Percentiles rank a stretch among this genome's conserved stretches.
Evolutionary conservation across 2,797 vertebrate genomes (phyloP).

Genomic region (Manis pentadactyla): DNA sequence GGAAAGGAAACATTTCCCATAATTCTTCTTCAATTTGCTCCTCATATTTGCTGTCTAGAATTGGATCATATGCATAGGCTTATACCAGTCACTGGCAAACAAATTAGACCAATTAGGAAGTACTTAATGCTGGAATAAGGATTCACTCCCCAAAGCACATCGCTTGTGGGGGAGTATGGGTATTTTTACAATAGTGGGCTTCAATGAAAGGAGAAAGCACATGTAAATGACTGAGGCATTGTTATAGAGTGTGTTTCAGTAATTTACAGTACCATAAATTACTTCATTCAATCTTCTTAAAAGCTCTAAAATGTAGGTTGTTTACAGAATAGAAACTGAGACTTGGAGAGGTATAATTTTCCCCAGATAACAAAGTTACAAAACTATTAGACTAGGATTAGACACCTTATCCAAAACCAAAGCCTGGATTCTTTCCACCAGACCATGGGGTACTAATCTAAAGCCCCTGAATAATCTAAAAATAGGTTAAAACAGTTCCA

Average conservation of each 20-base stretch:
- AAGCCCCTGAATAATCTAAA: background rate
- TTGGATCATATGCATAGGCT: background rate
- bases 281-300: background rate
- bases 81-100: background rate
- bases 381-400: background rate
- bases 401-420: background rate
- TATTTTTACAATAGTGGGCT: background rate
- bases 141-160: background rate
- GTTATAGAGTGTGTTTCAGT: rapidly evolving
- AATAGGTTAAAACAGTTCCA: background rate
- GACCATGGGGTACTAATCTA: background rate
- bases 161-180: background rate
- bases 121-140: background rate
- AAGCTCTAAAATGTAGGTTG: background rate
- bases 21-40: background rate
- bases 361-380: background rate
- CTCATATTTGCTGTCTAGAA: background rate
- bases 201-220: background rate
- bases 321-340: background rate
- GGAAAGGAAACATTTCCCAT: background rate
- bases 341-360: background rate
- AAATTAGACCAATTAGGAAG: background rate
- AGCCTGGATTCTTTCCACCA: background rate
- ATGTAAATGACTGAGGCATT: background rate
- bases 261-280: background rate